These are phyloP conservation scores for Nowickia ferox DNA, from an alignment of 2,888 invertebrate genomes.

Conservation along the genomic window DNA sequence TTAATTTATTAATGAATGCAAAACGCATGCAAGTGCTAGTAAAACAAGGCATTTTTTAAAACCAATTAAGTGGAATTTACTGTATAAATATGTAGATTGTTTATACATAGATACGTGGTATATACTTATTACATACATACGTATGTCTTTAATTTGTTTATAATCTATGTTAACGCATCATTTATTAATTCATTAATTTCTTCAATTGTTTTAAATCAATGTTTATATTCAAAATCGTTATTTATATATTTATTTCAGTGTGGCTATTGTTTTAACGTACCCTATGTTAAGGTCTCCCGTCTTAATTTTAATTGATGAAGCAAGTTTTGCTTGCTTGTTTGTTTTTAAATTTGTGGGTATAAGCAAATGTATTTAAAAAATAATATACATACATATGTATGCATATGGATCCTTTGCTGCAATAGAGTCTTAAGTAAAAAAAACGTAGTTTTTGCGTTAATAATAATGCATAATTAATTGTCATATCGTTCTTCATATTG, in stretches of 20 bases:
- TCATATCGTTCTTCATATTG: no score
- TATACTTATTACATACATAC: background rate
- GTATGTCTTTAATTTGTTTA: background rate
- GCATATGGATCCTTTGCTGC: background rate
- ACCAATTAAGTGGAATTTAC: no score
- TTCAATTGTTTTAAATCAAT: background rate
- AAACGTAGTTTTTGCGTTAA: no score
- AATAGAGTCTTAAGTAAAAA: no score
- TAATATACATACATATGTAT: no score
- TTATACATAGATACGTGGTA: no score
- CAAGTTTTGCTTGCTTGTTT: slow-evolving; percentile 20
- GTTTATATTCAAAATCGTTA: background rate
- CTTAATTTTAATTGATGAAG: background rate
- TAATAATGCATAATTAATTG: no score
- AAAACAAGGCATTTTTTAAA: no score
- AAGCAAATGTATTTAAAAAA: slow-evolving; percentile 2
- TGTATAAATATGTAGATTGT: no score
- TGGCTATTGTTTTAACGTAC: background rate
- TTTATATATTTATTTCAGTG: background rate
- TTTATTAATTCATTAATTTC: slow-evolving; percentile 10
- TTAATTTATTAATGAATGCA: background rate
- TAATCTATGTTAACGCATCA: slow-evolving; percentile 37
- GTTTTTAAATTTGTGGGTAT: slow-evolving; percentile 24
- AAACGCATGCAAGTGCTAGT: no score
- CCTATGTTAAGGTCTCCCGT: no score